phyloP scores from a whole-genome alignment of 2,797 vertebrate genomes.

The Onychomys torridus region DNA sequence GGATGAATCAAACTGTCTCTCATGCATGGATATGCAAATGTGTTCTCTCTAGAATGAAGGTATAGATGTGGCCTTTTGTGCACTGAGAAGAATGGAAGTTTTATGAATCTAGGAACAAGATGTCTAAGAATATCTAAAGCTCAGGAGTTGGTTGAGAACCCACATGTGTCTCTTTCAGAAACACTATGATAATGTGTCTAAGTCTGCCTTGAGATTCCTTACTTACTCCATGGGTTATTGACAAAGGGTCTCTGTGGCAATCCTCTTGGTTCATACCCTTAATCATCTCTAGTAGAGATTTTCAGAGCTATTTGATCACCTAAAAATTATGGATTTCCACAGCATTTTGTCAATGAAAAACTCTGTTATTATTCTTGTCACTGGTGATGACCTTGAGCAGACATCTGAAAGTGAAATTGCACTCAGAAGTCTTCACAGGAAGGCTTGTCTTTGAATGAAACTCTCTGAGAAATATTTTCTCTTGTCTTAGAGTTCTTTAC shows the following conservation, averaged over 20 bases:
- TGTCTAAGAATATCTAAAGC: not conserved
- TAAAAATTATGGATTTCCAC: not conserved
- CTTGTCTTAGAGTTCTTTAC: not conserved
- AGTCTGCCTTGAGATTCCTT: not conserved
- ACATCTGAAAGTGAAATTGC: conserved; percentile 26
- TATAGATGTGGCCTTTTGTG: not conserved
- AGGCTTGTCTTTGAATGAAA: conserved; percentile 15
- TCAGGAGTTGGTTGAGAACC: not conserved
- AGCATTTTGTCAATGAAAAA: conserved; percentile 54
- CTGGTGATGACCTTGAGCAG: conserved; percentile 51
- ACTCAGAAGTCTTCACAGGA: not conserved
- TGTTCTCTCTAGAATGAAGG: not conserved
- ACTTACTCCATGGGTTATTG: not conserved
- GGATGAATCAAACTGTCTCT: not conserved
- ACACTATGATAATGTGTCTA: not conserved
- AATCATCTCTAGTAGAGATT: not conserved
- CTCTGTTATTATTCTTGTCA: conserved; percentile 58
- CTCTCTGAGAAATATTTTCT: conserved; percentile 58
- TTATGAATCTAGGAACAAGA: not conserved
- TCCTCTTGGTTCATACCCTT: not conserved
- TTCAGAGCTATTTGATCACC: conserved; percentile 31
- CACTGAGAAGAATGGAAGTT: not conserved
- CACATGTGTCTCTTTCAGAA: not conserved
- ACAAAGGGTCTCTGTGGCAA: conserved; percentile 12
- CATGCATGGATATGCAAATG: not conserved